These are phyloP conservation scores for Nyctereutes procyonoides DNA, from an alignment of 2,113 vertebrate species.

Conservation along the genomic window DNA sequence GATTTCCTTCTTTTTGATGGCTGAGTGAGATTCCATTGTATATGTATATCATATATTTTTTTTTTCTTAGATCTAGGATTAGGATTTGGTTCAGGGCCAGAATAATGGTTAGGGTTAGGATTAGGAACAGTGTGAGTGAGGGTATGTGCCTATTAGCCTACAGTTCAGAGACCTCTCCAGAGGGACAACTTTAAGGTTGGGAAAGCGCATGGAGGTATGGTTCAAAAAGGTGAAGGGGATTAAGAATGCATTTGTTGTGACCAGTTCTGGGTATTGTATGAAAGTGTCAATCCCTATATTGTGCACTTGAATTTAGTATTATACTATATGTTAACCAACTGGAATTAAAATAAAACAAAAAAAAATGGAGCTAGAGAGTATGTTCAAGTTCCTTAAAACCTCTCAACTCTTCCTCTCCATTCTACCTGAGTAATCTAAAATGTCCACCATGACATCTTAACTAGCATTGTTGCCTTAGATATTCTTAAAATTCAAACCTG, in stretches of 20 bases:
- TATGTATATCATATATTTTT: background rate
- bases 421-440: background rate
- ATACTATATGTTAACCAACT: background rate
- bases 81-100: background rate
- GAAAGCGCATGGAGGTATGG: background rate
- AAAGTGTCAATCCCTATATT: background rate
- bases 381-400: background rate
- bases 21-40: background rate
- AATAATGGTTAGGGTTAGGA: background rate
- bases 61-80: background rate
- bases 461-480: background rate
- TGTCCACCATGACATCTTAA: background rate
- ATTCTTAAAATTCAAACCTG: constrained; percentile 9
- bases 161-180: background rate
- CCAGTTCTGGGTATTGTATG: background rate
- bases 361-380: background rate
- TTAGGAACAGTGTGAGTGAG: background rate
- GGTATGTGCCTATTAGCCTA: background rate
- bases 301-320: background rate
- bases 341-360: background rate
- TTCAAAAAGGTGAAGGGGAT: background rate
- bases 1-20: background rate
- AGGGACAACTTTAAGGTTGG: background rate
- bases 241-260: background rate
- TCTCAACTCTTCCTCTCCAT: background rate